These are phyloP conservation scores for Neocrepidodera transversa DNA, from an alignment of 2,888 invertebrate genomes.

Conservation along the genomic window DNA sequence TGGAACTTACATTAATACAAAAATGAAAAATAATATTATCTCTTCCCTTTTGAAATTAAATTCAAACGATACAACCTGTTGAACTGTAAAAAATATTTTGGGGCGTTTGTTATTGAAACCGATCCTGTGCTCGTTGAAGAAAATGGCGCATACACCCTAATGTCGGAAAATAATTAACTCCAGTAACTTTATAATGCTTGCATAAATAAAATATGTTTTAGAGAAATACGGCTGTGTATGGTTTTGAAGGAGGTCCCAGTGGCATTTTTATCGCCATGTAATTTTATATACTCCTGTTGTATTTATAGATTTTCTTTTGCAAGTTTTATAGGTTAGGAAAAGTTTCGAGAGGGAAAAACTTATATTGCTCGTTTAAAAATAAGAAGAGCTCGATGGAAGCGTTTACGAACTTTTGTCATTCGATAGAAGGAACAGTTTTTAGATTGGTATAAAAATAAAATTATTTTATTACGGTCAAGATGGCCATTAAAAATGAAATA, in stretches of 20 bases:
- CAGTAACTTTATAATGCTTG: conserved; percentile 4
- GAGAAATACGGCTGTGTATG: background rate
- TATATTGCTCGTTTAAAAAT: background rate
- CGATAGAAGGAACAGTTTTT: background rate
- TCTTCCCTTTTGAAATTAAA: too few species aligned
- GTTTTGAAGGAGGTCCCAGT: background rate
- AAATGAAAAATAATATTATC: too few species aligned
- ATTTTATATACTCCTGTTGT: background rate
- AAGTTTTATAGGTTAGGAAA: background rate
- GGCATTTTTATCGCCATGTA: background rate
- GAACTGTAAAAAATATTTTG: too few species aligned
- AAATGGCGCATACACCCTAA: background rate
- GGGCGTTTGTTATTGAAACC: background rate
- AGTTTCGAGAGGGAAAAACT: background rate
- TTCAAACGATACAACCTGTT: too few species aligned
- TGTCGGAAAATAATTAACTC: conserved; percentile 9
- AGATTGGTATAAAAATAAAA: too few species aligned
- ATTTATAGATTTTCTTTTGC: background rate
- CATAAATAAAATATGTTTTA: conserved; percentile 4
- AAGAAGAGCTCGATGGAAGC: background rate
- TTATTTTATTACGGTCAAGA: too few species aligned
- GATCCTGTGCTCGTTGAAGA: background rate
- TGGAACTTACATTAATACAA: too few species aligned
- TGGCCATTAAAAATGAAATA: too few species aligned
- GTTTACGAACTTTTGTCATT: background rate